Conservation (phyloP, 2,113 vertebrate genomes). For the Prunella fulvescens region DNA sequence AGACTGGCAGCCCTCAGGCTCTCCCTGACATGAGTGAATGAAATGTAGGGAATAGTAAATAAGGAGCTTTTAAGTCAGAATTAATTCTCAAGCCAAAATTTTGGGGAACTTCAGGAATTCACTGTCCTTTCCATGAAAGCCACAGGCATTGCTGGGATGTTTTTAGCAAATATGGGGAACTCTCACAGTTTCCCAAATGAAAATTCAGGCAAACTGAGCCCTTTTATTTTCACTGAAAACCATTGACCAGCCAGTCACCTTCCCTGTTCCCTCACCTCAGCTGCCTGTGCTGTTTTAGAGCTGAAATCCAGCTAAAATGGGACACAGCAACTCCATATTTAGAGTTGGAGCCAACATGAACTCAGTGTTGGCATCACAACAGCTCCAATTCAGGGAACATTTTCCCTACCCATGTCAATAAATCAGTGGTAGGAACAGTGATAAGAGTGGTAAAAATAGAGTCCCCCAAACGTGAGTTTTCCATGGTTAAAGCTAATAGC, state of each 20-base stretch:
- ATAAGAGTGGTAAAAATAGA: slow-evolving; percentile 40
- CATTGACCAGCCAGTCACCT: not conserved
- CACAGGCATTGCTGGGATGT: not conserved
- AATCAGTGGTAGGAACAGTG: slow-evolving; percentile 2
- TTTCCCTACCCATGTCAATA: not conserved
- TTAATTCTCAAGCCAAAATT: not conserved
- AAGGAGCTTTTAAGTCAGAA: not conserved
- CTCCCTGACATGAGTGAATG: not conserved
- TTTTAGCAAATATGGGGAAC: not conserved
- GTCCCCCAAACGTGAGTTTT: not conserved
- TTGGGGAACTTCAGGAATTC: not conserved
- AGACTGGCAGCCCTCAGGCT: not conserved
- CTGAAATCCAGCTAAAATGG: not conserved
- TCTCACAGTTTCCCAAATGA: not conserved
- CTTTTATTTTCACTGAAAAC: not conserved
- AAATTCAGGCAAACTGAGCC: not conserved
- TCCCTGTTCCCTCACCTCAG: not conserved
- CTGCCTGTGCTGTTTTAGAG: not conserved
- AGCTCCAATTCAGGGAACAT: not conserved
- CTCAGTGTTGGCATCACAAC: not conserved
- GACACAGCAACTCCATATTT: not conserved
- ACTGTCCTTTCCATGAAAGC: not conserved
- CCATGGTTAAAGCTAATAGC: not conserved
- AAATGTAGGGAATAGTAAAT: not conserved
- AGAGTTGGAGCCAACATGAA: not conserved